Percentiles rank a stretch among this genome's conserved stretches.
phyloP scores from a whole-genome alignment of 2,113 vertebrate genomes.

The Odobenus rosmarus region DNA sequence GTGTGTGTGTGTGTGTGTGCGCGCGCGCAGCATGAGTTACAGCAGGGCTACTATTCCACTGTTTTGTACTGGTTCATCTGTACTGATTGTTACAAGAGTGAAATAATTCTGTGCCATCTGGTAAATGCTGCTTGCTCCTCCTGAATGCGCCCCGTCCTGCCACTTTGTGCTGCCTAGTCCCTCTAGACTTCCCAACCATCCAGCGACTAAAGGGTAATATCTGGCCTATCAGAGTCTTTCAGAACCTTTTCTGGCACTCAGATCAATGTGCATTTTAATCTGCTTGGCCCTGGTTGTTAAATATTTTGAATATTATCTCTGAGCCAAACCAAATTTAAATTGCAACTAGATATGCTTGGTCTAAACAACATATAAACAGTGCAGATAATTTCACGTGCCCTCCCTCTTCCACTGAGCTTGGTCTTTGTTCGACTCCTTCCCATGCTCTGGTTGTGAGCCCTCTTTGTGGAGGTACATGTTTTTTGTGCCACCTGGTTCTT shows the following conservation, averaged over 20 bases:
- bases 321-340: background rate
- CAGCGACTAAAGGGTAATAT: background rate
- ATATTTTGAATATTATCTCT: slow-evolving; percentile 14
- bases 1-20: background rate
- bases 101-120: background rate
- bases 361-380: background rate
- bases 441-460: background rate
- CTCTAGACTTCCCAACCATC: background rate
- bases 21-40: background rate
- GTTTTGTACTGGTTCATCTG: background rate
- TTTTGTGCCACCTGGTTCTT: background rate
- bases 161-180: background rate
- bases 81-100: background rate
- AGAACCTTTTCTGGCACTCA: background rate
- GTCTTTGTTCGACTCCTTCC: background rate
- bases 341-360: background rate
- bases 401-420: background rate
- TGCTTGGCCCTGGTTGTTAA: background rate
- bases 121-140: background rate
- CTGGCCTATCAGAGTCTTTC: background rate
- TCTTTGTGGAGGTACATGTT: background rate
- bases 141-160: background rate
- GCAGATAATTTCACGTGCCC: background rate
- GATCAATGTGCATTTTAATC: background rate
- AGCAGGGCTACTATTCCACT: background rate